Conservation (phyloP, 2,797 vertebrate genomes). For the Bucorvus abyssinicus region DNA sequence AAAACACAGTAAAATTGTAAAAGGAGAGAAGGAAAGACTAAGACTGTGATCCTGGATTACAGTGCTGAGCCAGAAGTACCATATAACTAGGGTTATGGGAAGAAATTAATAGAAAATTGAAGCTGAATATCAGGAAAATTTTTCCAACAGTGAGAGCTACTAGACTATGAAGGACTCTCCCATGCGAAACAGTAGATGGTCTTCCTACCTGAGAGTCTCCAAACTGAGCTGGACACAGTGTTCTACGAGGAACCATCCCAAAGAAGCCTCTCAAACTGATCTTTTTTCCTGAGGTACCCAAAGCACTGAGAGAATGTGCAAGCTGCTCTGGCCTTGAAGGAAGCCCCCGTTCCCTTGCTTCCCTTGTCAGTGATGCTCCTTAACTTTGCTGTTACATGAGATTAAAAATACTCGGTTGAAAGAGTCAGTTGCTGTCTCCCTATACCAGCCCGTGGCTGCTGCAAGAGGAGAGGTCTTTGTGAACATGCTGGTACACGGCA, state of each 20-base stretch:
- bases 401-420: neutral
- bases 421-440: neutral
- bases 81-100: neutral
- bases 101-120: slow-evolving; percentile 13
- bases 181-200: neutral
- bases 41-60: neutral
- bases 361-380: neutral
- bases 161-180: neutral
- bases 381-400: neutral
- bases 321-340: neutral
- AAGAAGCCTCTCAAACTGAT: neutral
- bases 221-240: neutral
- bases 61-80: neutral
- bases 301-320: neutral
- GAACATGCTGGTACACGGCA: neutral
- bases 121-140: neutral
- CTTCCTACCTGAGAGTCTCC: neutral
- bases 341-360: neutral
- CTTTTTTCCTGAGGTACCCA: neutral
- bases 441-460: neutral
- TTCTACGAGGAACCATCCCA: neutral
- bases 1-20: slow-evolving; percentile 8
- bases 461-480: neutral
- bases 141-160: neutral
- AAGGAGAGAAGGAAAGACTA: neutral